Evolutionary conservation across 2,113 vertebrate species (phyloP).

Genomic region (Ictidomys tridecemlineatus): DNA sequence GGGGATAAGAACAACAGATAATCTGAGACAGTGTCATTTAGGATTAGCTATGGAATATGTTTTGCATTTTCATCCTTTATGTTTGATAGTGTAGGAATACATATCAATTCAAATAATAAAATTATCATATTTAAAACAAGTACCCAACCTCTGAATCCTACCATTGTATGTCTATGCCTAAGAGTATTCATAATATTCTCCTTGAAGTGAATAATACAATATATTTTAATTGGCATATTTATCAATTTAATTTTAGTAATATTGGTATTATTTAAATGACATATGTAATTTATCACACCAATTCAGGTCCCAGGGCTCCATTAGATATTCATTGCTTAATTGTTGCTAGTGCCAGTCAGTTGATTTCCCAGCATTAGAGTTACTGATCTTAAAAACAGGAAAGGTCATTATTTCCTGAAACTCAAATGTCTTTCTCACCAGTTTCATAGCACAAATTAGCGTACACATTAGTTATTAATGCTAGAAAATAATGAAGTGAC

Average conservation of each 20-base stretch:
- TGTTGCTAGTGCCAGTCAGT: not conserved
- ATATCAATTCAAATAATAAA: conserved; percentile 14
- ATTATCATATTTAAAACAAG: conserved; percentile 48
- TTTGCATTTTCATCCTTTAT: conserved; percentile 39
- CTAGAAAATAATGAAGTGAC: not conserved
- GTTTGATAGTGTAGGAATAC: not conserved
- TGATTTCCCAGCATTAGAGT: not conserved
- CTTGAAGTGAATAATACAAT: not conserved
- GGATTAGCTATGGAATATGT: conserved; percentile 32
- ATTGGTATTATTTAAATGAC: not conserved
- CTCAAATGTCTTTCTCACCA: not conserved
- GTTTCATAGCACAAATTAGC: not conserved
- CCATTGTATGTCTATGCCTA: not conserved
- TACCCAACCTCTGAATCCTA: not conserved
- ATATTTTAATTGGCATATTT: not conserved
- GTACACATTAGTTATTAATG: conserved; percentile 19
- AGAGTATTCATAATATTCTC: not conserved
- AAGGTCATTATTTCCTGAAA: conserved; percentile 1
- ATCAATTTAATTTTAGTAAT: not conserved
- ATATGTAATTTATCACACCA: not conserved
- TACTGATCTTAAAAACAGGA: not conserved
- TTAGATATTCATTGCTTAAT: not conserved
- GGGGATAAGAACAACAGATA: conserved; percentile 71
- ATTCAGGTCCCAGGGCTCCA: not conserved
- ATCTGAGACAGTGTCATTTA: conserved; percentile 67